A percentile compares a stretch with the other conserved stretches of the same genome.
Conservation (phyloP, 1,140 invertebrate genomes). For the Pogonus chalceus region DNA sequence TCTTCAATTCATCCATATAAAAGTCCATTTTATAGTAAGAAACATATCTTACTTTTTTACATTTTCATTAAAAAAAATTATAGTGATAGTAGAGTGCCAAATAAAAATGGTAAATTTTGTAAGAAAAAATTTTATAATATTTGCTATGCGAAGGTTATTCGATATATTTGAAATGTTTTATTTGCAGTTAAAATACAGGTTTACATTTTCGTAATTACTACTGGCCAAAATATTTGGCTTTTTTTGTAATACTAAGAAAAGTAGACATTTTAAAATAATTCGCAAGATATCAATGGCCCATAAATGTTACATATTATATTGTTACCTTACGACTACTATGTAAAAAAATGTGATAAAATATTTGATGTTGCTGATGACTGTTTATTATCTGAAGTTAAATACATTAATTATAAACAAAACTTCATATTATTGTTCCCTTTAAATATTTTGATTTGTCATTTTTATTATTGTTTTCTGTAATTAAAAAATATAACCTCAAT, state of each 20-base stretch:
- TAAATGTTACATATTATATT: constrained; percentile 1
- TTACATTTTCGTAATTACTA: neutral
- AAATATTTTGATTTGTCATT: too few species aligned
- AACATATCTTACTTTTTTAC: constrained; percentile 4
- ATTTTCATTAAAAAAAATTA: neutral
- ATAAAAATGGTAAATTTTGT: constrained; percentile 5
- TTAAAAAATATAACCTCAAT: too few species aligned
- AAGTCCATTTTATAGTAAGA: neutral
- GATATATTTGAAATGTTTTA: neutral
- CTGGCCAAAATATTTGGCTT: neutral
- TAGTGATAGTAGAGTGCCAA: constrained; percentile 5
- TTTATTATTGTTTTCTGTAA: too few species aligned
- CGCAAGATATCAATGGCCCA: neutral
- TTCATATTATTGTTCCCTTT: too few species aligned
- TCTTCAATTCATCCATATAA: neutral
- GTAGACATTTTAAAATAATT: neutral
- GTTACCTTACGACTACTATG: neutral
- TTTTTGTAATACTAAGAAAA: neutral
- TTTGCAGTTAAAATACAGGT: neutral
- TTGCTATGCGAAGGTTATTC: neutral
- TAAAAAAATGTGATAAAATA: constrained; percentile 5
- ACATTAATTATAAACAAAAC: constrained; percentile 3
- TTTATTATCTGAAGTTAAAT: neutral
- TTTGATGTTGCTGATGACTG: constrained; percentile 4
- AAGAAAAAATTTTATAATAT: constrained; percentile 1